phyloP scores from a whole-genome alignment of 1,140 invertebrate genomes.

The Drosophila varians region DNA sequence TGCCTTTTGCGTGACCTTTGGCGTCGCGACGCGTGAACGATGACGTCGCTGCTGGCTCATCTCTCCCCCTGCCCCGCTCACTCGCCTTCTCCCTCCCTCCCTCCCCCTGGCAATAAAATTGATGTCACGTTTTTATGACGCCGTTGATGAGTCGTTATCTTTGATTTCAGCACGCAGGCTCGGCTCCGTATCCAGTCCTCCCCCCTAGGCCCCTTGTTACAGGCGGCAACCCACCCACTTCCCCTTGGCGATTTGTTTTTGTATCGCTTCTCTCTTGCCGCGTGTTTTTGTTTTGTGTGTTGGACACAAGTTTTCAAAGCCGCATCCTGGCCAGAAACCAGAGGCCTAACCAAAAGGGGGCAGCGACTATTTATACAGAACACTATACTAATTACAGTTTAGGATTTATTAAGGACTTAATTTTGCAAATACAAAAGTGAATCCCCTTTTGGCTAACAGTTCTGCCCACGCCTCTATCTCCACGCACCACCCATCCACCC shows the following conservation, averaged over 20 bases:
- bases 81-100: slow-evolving; percentile 2
- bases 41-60: slow-evolving; percentile 51
- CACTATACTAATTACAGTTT: not conserved
- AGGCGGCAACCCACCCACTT: not conserved
- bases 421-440: not conserved
- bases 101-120: slow-evolving; percentile 64
- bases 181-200: slow-evolving; percentile 21
- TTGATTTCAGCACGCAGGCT: slow-evolving; percentile 70
- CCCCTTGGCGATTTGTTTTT: not conserved
- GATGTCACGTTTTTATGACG: slow-evolving; percentile 81
- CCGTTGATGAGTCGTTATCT: slow-evolving; percentile 79
- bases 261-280: not conserved
- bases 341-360: not conserved
- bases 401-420: too few species aligned
- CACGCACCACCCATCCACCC: too few species aligned
- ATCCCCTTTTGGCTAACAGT: not conserved
- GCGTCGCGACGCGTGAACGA: slow-evolving; percentile 55
- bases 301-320: slow-evolving; percentile 17
- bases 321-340: slow-evolving; percentile 1
- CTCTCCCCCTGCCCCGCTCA: not conserved
- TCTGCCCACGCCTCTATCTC: not conserved
- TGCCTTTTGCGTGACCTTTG: slow-evolving; percentile 74
- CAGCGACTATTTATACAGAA: not conserved
- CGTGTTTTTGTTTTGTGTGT: slow-evolving; percentile 3
- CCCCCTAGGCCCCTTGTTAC: slow-evolving; percentile 9